phyloP scores from a whole-genome alignment of 2,113 vertebrate species.

The Naja naja region DNA sequence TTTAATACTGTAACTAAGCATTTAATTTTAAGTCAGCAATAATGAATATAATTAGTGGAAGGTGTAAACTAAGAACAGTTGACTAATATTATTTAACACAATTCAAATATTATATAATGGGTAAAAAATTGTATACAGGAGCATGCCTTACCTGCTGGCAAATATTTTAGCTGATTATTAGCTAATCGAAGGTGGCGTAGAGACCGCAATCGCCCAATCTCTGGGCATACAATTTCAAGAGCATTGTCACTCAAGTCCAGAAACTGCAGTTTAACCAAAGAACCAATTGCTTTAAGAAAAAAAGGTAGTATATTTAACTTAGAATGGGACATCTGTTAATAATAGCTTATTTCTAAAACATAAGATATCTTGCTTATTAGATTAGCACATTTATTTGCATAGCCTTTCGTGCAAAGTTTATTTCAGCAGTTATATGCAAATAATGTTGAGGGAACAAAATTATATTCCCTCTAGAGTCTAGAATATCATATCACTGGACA shows the following conservation, averaged over 20 bases:
- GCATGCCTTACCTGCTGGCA: slow-evolving; percentile 79
- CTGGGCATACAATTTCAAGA: slow-evolving; percentile 90
- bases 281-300: slow-evolving; percentile 84
- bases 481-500: too few species aligned
- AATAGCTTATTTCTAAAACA: neutral
- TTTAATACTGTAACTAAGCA: neutral
- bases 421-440: neutral
- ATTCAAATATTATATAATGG: neutral
- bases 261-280: slow-evolving; percentile 88
- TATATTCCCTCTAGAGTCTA: slow-evolving; percentile 1
- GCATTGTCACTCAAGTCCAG: slow-evolving; percentile 94
- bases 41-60: neutral
- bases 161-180: slow-evolving; percentile 88
- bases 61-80: neutral
- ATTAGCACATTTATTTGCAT: neutral
- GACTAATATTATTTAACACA: neutral
- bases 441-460: slow-evolving; percentile 18
- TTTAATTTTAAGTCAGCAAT: neutral
- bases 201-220: slow-evolving; percentile 89
- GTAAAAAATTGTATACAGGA: neutral
- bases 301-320: slow-evolving; percentile 46
- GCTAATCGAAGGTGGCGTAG: slow-evolving; percentile 89
- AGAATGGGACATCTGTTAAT: slow-evolving; percentile 22
- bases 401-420: neutral
- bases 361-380: neutral